Base-by-base conservation (phyloP, 2,888 invertebrate species). In the Cephus pulcher region DNA sequence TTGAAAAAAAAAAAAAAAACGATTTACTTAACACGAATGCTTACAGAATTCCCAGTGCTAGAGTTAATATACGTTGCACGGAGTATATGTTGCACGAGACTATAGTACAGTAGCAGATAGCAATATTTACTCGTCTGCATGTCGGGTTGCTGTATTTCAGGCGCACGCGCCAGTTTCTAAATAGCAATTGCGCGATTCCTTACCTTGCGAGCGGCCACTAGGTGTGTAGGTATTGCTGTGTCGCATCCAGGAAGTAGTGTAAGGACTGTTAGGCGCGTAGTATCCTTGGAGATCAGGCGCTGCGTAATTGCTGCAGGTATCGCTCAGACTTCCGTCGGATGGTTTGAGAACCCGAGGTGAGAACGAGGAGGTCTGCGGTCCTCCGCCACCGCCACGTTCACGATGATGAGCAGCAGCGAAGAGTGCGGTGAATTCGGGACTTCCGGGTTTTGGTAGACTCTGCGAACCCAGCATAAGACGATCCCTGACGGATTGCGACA, bases 401-500 rank as follows among this genome's bases (percentile, higher is more conserved):
- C 90, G 87, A 80, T 90, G 89, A 85, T 90, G 90, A 35, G 90
- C 90, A 15, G 90, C 88, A n/a, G 89, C 94, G 84, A 94, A 94
- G 56, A 94, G 90, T 4, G 94, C 94, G 12, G 94, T 94, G 89
- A 95, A 95, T 87, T 95, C 94, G 83, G 95, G 95, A 79, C 95
- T 95, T 80, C 95, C 95, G 11, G 95, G 95, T 90, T 97, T 97
- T 0, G 97, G 97, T 80, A 97, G 92, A 86, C 96, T 97, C 90
- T 97, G 97, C 0, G 97, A 96, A n/a, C 97, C 97, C 80, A 96
- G 95, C 92, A 95, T 94, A 75, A 97, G 93, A 76, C 97, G 93
- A 90, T 97, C 97, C 12, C 97, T 93, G 2, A 97, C 97, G 74
- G 96, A 97, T 83, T 97, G 97, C 32, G 97, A 97, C 74, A 97